Conservation (phyloP, 2,113 vertebrate genomes). For the Tetraodon nigroviridis region DNA sequence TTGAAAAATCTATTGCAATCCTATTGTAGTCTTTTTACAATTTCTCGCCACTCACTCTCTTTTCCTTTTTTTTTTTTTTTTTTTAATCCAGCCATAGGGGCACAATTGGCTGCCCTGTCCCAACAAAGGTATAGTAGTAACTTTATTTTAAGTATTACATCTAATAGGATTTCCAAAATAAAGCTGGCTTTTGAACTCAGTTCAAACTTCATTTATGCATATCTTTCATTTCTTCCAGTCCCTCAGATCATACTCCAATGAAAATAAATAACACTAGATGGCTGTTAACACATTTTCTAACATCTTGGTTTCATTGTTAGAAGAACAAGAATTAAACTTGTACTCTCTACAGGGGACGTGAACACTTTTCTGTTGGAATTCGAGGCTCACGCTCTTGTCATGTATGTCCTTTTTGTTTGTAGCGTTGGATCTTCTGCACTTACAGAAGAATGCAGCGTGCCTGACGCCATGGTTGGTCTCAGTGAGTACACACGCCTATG, state of each 20-base stretch:
- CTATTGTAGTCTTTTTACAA: background rate
- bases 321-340: no score
- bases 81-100: constrained; percentile 81
- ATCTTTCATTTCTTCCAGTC: no score
- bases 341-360: no score
- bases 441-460: constrained; percentile 87
- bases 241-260: no score
- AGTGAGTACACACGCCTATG: constrained; percentile 77
- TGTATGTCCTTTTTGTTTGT: constrained; percentile 3
- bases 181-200: background rate
- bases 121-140: constrained; percentile 70
- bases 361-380: no score
- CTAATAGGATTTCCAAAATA: no score
- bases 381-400: no score
- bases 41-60: constrained; percentile 20
- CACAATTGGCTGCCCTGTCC: constrained; percentile 85
- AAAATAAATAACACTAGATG: background rate
- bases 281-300: background rate
- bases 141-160: background rate
- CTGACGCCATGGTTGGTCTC: constrained; percentile 91
- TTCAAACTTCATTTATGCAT: background rate
- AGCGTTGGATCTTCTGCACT: constrained; percentile 74
- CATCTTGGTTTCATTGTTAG: background rate
- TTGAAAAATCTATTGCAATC: constrained; percentile 13
- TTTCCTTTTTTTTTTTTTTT: constrained; percentile 51